phyloP scores from a whole-genome alignment of 2,888 invertebrate genomes.

The Cantharis rustica region DNA sequence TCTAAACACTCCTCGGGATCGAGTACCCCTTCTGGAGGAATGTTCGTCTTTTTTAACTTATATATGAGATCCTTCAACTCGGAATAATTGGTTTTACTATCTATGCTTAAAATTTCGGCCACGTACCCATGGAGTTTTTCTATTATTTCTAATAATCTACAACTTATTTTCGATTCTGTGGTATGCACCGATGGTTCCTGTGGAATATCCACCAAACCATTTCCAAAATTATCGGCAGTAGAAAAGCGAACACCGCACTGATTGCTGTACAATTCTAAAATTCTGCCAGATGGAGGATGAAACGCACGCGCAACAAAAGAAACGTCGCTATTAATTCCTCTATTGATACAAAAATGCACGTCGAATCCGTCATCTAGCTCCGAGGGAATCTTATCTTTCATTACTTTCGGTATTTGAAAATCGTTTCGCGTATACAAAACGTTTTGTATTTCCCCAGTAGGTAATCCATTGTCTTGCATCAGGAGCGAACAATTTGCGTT shows the following conservation, averaged over 20 bases:
- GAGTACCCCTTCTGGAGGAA: not conserved
- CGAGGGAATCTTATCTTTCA: constrained; percentile 68
- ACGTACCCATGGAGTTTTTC: constrained; percentile 20
- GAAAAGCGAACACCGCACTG: constrained; percentile 89
- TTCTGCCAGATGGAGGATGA: constrained; percentile 73
- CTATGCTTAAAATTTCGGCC: constrained; percentile 15
- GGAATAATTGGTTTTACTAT: constrained; percentile 28
- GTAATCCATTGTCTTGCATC: constrained; percentile 67
- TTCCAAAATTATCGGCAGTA: constrained; percentile 66
- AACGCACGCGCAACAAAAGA: constrained; percentile 69
- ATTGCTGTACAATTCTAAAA: constrained; percentile 79
- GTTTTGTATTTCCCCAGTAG: constrained; percentile 72
- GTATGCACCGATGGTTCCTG: not conserved
- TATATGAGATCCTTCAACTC: constrained; percentile 31
- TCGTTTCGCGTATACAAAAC: constrained; percentile 76
- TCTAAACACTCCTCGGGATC: not conserved
- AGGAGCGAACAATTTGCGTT: constrained; percentile 78
- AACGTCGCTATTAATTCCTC: constrained; percentile 60
- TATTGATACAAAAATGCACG: constrained; percentile 78
- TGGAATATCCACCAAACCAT: constrained; percentile 30
- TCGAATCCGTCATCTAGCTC: constrained; percentile 76
- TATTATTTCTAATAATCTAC: constrained; percentile 26
- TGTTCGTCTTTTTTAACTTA: constrained; percentile 10
- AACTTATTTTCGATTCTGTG: not conserved
- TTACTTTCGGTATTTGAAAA: constrained; percentile 66